These are phyloP conservation scores for Cossypha caffra DNA, from an alignment of 2,797 vertebrate species.

Conservation along the genomic window DNA sequence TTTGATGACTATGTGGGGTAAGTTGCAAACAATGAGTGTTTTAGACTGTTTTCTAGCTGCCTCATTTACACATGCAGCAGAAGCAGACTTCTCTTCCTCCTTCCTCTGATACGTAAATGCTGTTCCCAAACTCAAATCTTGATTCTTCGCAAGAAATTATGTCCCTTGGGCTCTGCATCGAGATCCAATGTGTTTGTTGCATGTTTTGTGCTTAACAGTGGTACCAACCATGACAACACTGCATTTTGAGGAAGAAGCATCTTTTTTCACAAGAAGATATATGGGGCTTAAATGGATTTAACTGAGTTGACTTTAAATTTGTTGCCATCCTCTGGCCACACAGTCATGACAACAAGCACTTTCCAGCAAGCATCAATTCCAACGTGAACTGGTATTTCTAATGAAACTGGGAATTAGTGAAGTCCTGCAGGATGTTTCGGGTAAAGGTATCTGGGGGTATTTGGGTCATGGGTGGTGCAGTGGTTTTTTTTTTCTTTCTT, in stretches of 20 bases:
- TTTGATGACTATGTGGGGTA: background rate
- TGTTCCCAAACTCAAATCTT: background rate
- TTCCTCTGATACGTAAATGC: background rate
- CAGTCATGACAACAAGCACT: background rate
- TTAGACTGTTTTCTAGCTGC: background rate
- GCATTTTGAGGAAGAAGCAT: background rate
- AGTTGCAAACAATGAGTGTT: background rate
- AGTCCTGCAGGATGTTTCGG: background rate
- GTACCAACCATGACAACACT: background rate
- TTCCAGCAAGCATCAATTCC: background rate
- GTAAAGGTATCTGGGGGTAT: background rate
- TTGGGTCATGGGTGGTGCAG: background rate
- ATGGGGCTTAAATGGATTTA: background rate
- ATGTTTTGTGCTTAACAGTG: background rate
- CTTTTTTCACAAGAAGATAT: background rate
- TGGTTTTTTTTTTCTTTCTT: fast-evolving
- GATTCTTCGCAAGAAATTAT: background rate
- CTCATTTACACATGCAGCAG: background rate
- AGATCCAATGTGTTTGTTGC: background rate
- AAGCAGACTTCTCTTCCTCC: background rate
- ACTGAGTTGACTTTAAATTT: background rate
- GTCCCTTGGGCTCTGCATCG: background rate
- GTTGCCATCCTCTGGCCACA: background rate
- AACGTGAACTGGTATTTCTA: background rate
- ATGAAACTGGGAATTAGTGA: background rate